These are phyloP conservation scores for Luffia ferchaultella DNA, from an alignment of 2,888 invertebrate species.

Conservation along the genomic window DNA sequence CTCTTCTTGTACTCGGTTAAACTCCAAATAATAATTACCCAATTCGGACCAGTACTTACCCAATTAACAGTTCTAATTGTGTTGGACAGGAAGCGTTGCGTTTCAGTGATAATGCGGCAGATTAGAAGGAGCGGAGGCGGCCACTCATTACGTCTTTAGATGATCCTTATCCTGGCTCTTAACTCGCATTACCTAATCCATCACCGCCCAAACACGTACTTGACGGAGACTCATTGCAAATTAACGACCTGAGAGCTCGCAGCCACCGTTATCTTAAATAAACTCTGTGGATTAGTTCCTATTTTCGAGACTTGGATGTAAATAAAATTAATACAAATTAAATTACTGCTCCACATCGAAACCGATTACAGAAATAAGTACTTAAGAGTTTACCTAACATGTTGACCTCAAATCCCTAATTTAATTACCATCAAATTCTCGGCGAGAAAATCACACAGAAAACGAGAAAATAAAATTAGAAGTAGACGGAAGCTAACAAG, in stretches of 20 bases:
- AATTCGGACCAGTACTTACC: not conserved
- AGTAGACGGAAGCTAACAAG: slow-evolving; percentile 53
- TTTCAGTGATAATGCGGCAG: not conserved
- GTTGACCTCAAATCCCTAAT: slow-evolving; percentile 21
- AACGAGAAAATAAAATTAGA: slow-evolving; percentile 50
- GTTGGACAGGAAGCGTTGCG: not conserved
- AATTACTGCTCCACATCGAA: too few relatives aligned
- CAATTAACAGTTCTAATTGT: not conserved
- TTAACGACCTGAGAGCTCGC: slow-evolving; percentile 19
- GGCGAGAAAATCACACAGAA: slow-evolving; percentile 29
- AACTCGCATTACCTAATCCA: not conserved
- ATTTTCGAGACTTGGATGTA: too few relatives aligned
- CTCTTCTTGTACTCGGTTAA: too few relatives aligned
- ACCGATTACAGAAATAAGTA: too few relatives aligned
- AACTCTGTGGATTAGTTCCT: too few relatives aligned
- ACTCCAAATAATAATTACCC: not conserved
- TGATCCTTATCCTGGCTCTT: not conserved
- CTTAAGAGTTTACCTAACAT: slow-evolving; percentile 6
- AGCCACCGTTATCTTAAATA: too few relatives aligned
- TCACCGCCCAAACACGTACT: not conserved
- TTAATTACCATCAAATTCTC: slow-evolving; percentile 42
- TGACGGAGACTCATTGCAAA: slow-evolving; percentile 11
- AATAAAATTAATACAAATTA: too few relatives aligned
- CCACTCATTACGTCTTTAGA: not conserved
- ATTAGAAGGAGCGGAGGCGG: not conserved